phyloP scores from a whole-genome alignment of 2,797 vertebrate species.

The Babyrousa celebensis region DNA sequence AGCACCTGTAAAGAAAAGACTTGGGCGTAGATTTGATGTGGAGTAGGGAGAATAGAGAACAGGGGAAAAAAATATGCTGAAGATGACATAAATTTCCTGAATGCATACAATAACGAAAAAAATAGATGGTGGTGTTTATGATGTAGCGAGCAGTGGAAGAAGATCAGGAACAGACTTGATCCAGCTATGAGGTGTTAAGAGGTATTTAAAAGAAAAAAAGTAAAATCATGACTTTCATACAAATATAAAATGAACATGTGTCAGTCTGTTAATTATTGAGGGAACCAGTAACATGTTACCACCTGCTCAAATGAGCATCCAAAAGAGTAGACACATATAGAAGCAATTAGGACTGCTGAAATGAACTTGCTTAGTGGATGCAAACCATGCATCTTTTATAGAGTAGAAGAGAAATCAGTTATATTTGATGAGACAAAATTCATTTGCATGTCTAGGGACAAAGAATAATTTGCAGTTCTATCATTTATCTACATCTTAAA shows the following conservation, averaged over 20 bases:
- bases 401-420: constrained; percentile 71
- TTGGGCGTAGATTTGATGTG: background rate
- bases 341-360: background rate
- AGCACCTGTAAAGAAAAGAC: background rate
- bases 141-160: background rate
- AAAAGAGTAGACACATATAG: background rate
- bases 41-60: background rate
- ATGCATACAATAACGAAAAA: background rate
- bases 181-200: background rate
- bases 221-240: background rate
- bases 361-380: constrained; percentile 29
- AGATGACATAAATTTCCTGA: background rate
- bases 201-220: background rate
- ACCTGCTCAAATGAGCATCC: background rate
- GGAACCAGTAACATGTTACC: background rate
- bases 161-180: background rate
- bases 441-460: constrained; percentile 65
- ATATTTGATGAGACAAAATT: constrained; percentile 67
- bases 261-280: constrained; percentile 13
- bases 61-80: background rate
- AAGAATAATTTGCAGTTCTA: constrained; percentile 67
- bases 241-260: background rate
- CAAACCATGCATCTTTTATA: constrained; percentile 28
- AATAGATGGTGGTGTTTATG: background rate
- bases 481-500: background rate